Conservation (phyloP, 2,113 vertebrate genomes). For the Etheostoma cragini region DNA sequence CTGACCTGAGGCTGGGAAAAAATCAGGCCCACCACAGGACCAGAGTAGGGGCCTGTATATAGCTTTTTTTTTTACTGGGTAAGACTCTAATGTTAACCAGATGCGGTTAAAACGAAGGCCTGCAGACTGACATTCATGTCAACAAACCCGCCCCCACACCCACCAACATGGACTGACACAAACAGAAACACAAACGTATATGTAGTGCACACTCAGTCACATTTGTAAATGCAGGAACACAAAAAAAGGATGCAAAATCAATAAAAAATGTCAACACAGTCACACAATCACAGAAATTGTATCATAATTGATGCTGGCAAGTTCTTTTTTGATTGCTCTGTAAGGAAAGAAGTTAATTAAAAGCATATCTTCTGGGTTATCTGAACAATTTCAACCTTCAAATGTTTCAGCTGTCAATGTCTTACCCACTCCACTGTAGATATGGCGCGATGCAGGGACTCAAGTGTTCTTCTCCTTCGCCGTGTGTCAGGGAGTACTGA, state of each 20-base stretch:
- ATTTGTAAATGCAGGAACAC: not conserved
- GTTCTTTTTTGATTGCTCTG: not conserved
- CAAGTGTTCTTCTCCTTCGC: slow-evolving; percentile 93
- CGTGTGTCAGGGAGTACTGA: slow-evolving; percentile 90
- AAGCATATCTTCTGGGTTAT: slow-evolving; percentile 13
- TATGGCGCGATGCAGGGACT: slow-evolving; percentile 91
- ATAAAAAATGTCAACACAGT: not conserved
- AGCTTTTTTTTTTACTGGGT: slow-evolving; percentile 10
- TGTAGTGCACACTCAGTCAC: not conserved
- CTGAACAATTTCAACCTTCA: not conserved
- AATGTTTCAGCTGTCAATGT: not conserved
- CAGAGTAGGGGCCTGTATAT: slow-evolving; percentile 24
- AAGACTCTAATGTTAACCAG: slow-evolving; percentile 62
- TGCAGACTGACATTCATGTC: slow-evolving; percentile 2
- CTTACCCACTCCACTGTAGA: slow-evolving; percentile 78
- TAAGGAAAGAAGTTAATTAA: not conserved
- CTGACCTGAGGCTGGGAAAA: slow-evolving; percentile 8
- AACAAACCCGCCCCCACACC: not conserved
- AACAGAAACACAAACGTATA: not conserved
- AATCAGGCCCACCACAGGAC: slow-evolving; percentile 9
- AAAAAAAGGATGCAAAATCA: not conserved
- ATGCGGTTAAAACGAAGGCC: slow-evolving; percentile 34
- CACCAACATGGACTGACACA: not conserved
- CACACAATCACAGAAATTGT: not conserved
- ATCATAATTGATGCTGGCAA: not conserved